phyloP scores from a whole-genome alignment of 1,140 invertebrate genomes.

The Pogonus chalceus region DNA sequence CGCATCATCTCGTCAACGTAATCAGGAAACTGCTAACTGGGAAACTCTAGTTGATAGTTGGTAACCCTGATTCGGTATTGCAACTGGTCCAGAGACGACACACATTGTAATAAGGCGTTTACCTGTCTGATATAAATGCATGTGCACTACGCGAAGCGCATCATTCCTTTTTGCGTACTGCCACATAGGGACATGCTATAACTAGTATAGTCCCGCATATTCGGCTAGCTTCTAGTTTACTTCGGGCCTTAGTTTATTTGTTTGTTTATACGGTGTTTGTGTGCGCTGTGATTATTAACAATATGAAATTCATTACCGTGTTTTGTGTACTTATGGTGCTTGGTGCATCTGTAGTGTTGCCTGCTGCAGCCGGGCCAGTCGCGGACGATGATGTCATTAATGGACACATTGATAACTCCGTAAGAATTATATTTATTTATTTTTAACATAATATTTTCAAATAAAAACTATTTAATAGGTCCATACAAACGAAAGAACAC shows the following conservation, averaged over 20 bases:
- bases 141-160: conserved; percentile 2
- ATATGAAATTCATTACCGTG: conserved; percentile 31
- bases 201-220: not conserved
- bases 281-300: conserved; percentile 5
- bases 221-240: not conserved
- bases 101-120: conserved; percentile 2
- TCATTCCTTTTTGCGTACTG: conserved; percentile 2
- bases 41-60: not conserved
- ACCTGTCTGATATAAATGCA: conserved; percentile 1
- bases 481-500: conserved; percentile 26
- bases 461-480: conserved; percentile 19
- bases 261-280: not conserved
- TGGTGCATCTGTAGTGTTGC: conserved; percentile 13
- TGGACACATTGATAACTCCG: conserved; percentile 28
- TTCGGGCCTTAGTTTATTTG: not conserved
- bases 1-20: not conserved
- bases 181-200: not conserved
- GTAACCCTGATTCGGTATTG: conserved; percentile 3
- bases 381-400: conserved; percentile 25
- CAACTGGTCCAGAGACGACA: conserved; percentile 5
- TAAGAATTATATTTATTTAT: conserved; percentile 17
- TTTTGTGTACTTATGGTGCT: conserved; percentile 26
- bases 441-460: not conserved
- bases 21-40: not conserved
- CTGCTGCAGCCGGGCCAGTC: conserved; percentile 27